Evolutionary conservation across 2,113 vertebrate genomes (phyloP), one percentile per base, ranked within the genome.

Genomic region (Brachypteracias leptosomus): DNA sequence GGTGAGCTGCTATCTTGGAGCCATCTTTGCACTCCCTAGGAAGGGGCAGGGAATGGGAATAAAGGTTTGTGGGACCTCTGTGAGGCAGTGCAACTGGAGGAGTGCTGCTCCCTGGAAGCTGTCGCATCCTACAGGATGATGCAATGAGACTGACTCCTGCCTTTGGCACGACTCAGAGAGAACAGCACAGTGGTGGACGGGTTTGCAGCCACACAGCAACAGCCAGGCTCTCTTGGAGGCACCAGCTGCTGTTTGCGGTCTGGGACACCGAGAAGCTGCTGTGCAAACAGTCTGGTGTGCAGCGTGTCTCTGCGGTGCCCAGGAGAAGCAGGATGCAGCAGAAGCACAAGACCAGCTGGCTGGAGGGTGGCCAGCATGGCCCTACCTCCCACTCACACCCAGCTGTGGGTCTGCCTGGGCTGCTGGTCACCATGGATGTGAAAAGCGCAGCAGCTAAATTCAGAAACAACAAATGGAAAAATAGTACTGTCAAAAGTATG

Each of bases 371-470:
- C 10, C 57, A 62, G 20, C 14, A 11, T 66, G 63, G 19, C 13
- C n/a, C 31, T 55, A 10, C 19, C 33, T 66, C 19, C 36, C n/a
- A 72, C 40, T 22, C 0, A 0, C 35, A 61, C 16, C 55, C 33
- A 38, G 47, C 22, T 13, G 3, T 1, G 2, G 16, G 6, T 35
- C 33, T 40, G 7, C 25, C 29, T 14, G 16, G 26, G 16, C 36
- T 51, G 35, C 35, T 17, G 58, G 3, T 20, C 33, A 11, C 54
- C 29, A 21, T 0, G 0, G 14, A 5, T 15, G 17, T 33, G 33
- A 71, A 22, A 80, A 65, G 4, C 49, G 14, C n/a, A 51, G 35
- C 33, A 44, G 67, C 29, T 42, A 13, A n/a, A 36, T 26, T 77
- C 16, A 7, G 33, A 25, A 54, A 29, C 31, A 70, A 79, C 55